These are phyloP conservation scores for Caenorhabditis latens DNA, from an alignment of 1,140 invertebrate species.

Conservation along the genomic window DNA sequence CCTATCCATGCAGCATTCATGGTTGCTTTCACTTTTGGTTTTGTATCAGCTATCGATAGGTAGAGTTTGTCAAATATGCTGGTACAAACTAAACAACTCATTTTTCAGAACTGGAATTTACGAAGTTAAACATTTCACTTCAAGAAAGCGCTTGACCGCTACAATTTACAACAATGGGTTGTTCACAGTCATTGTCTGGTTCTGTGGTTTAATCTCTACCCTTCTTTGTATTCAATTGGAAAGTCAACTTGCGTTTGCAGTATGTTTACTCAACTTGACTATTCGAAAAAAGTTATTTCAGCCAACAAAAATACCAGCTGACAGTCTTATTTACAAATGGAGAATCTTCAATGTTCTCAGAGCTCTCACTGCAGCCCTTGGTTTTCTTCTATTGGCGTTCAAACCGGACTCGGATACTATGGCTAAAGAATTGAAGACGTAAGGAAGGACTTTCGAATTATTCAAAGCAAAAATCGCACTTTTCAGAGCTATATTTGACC, in stretches of 20 bases:
- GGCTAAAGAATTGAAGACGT: conserved; percentile 26
- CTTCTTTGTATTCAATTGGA: conserved; percentile 54
- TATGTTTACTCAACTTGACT: background rate
- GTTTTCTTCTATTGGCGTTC: conserved; percentile 34
- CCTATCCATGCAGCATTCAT: conserved; percentile 64
- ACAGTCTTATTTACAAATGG: conserved; percentile 2
- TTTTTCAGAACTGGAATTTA: conserved; percentile 61
- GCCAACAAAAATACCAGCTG: conserved; percentile 20
- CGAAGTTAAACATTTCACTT: conserved; percentile 46
- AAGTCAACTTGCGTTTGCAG: conserved; percentile 33
- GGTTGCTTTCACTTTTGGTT: conserved; percentile 53
- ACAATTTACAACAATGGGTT: conserved; percentile 44
- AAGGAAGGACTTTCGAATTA: background rate
- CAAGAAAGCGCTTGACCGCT: conserved; percentile 9
- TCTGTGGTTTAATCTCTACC: background rate
- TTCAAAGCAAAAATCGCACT: background rate
- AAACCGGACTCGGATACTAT: conserved; percentile 48
- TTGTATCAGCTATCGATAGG: conserved; percentile 61
- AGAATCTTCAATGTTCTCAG: conserved; percentile 36
- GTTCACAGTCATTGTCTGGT: conserved; percentile 41
- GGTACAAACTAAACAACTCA: background rate
- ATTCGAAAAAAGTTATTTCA: background rate
- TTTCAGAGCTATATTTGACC: conserved; percentile 8
- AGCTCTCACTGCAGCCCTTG: conserved; percentile 5
- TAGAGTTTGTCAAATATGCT: background rate